Conservation (phyloP, 2,113 vertebrate genomes). For the Oxyruncus cristatus region DNA sequence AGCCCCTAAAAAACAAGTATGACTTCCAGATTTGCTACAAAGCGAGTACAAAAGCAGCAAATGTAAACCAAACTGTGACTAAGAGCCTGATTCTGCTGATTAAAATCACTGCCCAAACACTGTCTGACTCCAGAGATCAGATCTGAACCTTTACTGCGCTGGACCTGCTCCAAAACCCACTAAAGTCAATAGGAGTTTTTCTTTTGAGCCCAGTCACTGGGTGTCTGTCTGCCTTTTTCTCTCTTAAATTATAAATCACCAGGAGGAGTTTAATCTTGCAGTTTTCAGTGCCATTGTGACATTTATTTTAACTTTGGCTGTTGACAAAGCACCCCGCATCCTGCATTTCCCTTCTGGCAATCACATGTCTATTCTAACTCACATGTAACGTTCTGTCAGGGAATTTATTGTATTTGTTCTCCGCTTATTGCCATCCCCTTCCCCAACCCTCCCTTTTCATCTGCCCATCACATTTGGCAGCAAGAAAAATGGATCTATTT, state of each 20-base stretch:
- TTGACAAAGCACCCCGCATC: constrained; percentile 30
- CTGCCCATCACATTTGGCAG: constrained; percentile 39
- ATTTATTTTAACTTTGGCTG: constrained; percentile 47
- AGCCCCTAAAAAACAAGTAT: neutral
- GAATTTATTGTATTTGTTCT: constrained; percentile 12
- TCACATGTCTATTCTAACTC: constrained; percentile 7
- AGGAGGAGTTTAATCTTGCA: constrained; percentile 34
- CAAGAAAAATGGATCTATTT: constrained; percentile 54
- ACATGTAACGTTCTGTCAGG: neutral
- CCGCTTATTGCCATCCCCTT: constrained; percentile 10
- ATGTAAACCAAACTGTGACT: constrained; percentile 41
- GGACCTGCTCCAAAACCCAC: constrained; percentile 34
- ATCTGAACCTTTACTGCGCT: constrained; percentile 11
- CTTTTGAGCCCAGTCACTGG: constrained; percentile 1
- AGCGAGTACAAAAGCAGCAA: constrained; percentile 29
- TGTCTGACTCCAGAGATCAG: constrained; percentile 22
- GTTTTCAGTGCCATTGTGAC: constrained; percentile 29
- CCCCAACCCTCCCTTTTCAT: constrained; percentile 17
- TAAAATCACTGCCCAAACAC: constrained; percentile 40
- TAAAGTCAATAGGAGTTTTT: constrained; percentile 13
- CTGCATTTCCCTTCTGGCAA: constrained; percentile 34
- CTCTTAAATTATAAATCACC: constrained; percentile 35
- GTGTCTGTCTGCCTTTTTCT: constrained; percentile 33
- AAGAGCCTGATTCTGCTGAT: constrained; percentile 37
- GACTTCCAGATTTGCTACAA: constrained; percentile 37